These are phyloP conservation scores for Drosophila tristis DNA, from an alignment of 1,140 invertebrate species.

Conservation along the genomic window DNA sequence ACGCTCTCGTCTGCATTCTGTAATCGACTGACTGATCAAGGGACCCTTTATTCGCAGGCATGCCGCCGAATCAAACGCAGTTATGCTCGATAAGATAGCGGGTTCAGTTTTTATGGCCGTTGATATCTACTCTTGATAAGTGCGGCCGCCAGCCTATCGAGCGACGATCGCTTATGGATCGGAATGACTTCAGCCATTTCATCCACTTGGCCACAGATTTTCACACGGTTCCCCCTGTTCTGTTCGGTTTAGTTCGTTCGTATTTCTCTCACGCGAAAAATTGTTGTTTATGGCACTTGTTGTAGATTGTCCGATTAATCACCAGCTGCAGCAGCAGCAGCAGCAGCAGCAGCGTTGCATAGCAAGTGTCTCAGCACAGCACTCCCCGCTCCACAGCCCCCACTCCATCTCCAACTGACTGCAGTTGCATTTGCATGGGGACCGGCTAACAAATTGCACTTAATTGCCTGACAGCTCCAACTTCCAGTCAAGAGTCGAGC, in stretches of 20 bases:
- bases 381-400: not conserved
- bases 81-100: constrained; percentile 37
- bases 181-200: not conserved
- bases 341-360: constrained; percentile 23
- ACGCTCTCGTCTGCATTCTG: constrained; percentile 45
- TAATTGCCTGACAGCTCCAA: constrained; percentile 68
- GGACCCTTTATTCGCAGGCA: constrained; percentile 8
- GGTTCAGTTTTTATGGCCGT: constrained; percentile 7
- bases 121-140: constrained; percentile 38
- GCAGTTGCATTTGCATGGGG: constrained; percentile 38
- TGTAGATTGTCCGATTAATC: constrained; percentile 60
- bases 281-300: constrained; percentile 50
- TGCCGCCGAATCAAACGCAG: constrained; percentile 16
- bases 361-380: constrained; percentile 14
- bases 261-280: constrained; percentile 39
- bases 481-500: constrained; percentile 26
- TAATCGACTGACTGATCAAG: constrained; percentile 35
- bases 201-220: constrained; percentile 33
- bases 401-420: constrained; percentile 1
- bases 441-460: constrained; percentile 64
- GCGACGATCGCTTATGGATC: constrained; percentile 5
- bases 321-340: not conserved
- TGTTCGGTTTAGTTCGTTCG: constrained; percentile 14
- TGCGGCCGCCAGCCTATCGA: constrained; percentile 25
- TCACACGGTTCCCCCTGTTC: constrained; percentile 22